Base-by-base conservation (phyloP, 2,113 vertebrate genomes). In the Oceanodroma tethys region DNA sequence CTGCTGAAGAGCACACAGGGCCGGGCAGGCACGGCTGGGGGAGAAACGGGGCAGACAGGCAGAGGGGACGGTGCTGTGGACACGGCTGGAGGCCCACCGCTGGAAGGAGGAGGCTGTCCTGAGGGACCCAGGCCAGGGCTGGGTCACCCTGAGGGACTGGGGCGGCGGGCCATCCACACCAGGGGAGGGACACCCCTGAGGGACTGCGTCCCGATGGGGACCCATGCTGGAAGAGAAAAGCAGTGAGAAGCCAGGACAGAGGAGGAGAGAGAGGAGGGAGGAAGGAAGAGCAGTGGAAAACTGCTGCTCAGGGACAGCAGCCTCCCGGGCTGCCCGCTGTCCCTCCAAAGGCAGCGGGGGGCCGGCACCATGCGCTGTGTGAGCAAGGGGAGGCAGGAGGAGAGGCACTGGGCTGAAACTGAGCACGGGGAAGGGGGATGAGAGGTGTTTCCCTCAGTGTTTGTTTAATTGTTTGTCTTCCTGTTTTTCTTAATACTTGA, bases 61-160 rank as follows among this genome's bases (percentile, higher is more conserved):
- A 38, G 25, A 82, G 16, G 14, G 7, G 13, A 23, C 3, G 15
- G 36, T 71, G 53, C 5, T 43, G 38, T 56, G 32, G 14, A 27
- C 8, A 22, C 0, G 3, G 11, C 20, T 11, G 8, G 19, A 71
- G 26, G 4, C 13, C 6, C 20, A 43, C 0, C 1, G 1, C 20
- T 72, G 47, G 48, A 47, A 58, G 17, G 11, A 74, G 7, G 27
- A 80, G 47, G 34, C 0, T 52, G 2, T 23, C 4, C 11, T 29
- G 55, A 50, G 45, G 29, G 23, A 13, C 36, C 4, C 6, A 47
- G 0, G 0, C 6, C 8, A 2, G 30, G 32, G 4, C 10, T 59
- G 29, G 6, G 50, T 52, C 22, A 50, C 3, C 4, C 32, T 21
- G 11, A 8, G 45, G 27, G 27, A 16, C 19, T 22, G 55, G 8